Percentiles rank a stretch among this genome's conserved stretches.
Conservation (phyloP, 2,888 invertebrate genomes). For the Zelleria hepariella region DNA sequence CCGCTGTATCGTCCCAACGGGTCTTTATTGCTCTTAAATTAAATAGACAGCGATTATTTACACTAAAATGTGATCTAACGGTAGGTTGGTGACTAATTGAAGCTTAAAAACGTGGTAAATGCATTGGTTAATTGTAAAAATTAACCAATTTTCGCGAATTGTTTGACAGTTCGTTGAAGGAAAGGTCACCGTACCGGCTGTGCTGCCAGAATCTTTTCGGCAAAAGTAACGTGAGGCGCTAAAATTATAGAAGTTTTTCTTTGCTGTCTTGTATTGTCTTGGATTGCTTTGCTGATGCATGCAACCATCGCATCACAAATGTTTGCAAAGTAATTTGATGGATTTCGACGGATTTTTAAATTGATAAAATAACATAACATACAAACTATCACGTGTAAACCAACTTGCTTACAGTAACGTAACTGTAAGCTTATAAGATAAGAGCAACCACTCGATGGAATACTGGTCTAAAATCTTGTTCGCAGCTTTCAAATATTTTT, state of each 20-base stretch:
- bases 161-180: slow-evolving; percentile 36
- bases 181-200: slow-evolving; percentile 41
- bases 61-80: background rate
- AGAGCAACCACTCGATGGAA: no score
- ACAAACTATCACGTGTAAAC: no score
- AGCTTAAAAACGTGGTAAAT: background rate
- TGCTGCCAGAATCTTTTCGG: background rate
- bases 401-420: no score
- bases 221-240: background rate
- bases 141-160: slow-evolving; percentile 35
- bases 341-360: no score
- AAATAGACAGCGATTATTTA: background rate
- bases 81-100: background rate
- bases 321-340: no score
- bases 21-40: background rate
- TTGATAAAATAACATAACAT: no score
- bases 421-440: no score
- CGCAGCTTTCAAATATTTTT: no score
- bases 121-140: background rate
- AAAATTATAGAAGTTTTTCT: background rate
- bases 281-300: no score
- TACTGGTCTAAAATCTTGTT: no score
- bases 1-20: background rate
- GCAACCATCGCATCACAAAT: no score
- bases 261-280: no score